Evolutionary conservation across 2,113 vertebrate genomes (phyloP).

Genomic region (Lates calcarifer): DNA sequence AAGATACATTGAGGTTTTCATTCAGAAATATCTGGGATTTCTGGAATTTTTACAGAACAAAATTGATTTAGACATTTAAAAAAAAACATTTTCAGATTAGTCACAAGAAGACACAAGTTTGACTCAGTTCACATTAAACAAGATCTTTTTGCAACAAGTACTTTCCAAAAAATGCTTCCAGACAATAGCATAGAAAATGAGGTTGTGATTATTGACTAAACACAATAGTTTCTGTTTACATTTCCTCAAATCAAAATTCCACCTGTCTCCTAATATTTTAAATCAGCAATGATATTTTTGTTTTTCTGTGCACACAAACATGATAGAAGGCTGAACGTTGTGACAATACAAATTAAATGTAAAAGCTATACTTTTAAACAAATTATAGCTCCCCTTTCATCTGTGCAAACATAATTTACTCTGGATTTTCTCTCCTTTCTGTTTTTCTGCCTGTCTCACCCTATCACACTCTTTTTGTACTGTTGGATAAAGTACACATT

Average conservation of each 20-base stretch:
- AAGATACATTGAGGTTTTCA: not conserved
- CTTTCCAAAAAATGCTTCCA: not conserved
- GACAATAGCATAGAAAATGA: not conserved
- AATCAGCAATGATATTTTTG: not conserved
- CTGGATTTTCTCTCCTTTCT: slow-evolving; percentile 1
- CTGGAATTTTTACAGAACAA: too few species aligned
- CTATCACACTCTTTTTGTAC: slow-evolving; percentile 31
- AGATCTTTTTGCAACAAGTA: not conserved
- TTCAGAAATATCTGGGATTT: too few species aligned
- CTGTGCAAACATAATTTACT: slow-evolving; percentile 40
- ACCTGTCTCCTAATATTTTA: slow-evolving; percentile 13
- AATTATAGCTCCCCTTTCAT: slow-evolving; percentile 53
- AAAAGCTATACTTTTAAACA: slow-evolving; percentile 51
- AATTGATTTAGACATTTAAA: too few species aligned
- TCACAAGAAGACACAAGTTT: too few species aligned
- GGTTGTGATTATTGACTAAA: not conserved
- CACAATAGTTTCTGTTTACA: not conserved
- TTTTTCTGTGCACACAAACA: slow-evolving; percentile 11
- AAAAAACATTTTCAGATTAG: not conserved
- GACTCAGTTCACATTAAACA: not conserved
- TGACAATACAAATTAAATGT: slow-evolving; percentile 16
- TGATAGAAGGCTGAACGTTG: slow-evolving; percentile 10
- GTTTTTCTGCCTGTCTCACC: slow-evolving; percentile 11
- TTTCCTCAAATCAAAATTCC: slow-evolving; percentile 2
- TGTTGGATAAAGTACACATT: slow-evolving; percentile 29